Base-by-base conservation (phyloP, 1,140 invertebrate genomes). In the Plodia interpunctella region DNA sequence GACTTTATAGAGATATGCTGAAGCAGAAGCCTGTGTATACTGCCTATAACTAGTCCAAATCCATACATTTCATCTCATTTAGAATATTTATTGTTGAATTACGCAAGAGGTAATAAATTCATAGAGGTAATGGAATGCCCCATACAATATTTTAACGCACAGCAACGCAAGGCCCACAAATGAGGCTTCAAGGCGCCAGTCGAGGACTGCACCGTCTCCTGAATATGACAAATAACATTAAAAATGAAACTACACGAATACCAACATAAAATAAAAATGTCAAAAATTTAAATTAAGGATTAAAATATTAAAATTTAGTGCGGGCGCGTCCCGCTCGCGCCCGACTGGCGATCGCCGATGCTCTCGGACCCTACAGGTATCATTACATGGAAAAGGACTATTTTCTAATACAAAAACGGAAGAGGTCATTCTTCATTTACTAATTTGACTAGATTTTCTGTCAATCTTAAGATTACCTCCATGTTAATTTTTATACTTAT, bases 241-340 rank as follows among this genome's bases (percentile, higher is more conserved):
- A 84, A 82, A 88, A 87, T 80, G 74, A 84, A 87, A 87, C 78
- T 86, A 87, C 87, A 87, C 81, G 83, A 87, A 87, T 87, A 87
- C 84, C 74, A 89, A 87, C 84, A 88, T 89, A 86, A 89, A 89
- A 89, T 89, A 89, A 89, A 89, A 89, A 89, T 87, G 87, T 89
- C 87, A 89, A 88, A 89, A 89, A 89, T 89, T 89, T 89, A 89
- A 89, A 89, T 89, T 89, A 87, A 89, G 87, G 84, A 89, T 87
- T 89, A 87, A 89, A 89, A 89, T 89, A 89, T 89, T 89, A 76
- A 89, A 89, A 89, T 89, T 89, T 89, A 89, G 87, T 89, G 79
- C 84, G 80, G 71, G 68, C 72, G 78, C 69, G 74, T 79, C 80
- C 75, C 75, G 78, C 66, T 73, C 75, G 66, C 74, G 72, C 65